Evolutionary conservation across 2,888 invertebrate genomes (phyloP).

Genomic region (Drosophila ezoana): DNA sequence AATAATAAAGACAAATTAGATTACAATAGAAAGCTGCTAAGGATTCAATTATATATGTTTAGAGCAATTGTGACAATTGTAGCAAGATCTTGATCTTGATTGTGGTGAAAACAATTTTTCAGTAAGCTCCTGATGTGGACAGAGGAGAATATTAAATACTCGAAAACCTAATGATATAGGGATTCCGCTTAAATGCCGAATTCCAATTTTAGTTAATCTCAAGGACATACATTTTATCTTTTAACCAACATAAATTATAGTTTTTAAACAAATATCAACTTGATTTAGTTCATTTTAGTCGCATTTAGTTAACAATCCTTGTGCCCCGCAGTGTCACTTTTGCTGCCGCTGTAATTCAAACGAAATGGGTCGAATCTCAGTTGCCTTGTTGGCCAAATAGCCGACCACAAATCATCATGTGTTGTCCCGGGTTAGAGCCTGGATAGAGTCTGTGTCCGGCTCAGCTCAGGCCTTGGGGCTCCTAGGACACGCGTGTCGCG

Average conservation of each 20-base stretch:
- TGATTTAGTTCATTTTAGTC: conserved; percentile 2
- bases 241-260: background rate
- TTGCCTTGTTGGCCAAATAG: conserved; percentile 59
- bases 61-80: background rate
- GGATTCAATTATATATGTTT: background rate
- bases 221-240: no score
- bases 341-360: conserved; percentile 24
- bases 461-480: conserved; percentile 21
- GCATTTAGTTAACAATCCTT: background rate
- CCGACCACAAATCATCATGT: conserved; percentile 69
- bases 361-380: conserved; percentile 41
- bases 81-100: no score
- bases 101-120: no score
- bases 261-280: background rate
- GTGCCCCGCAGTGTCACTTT: conserved; percentile 2
- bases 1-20: conserved; percentile 54
- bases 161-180: no score
- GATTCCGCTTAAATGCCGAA: no score
- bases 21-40: conserved; percentile 20
- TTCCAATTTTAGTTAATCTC: no score
- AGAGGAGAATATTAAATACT: no score
- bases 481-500: conserved; percentile 65
- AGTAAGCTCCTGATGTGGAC: no score
- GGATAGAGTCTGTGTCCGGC: background rate
- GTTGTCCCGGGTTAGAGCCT: conserved; percentile 25